Evolutionary conservation across 2,888 invertebrate genomes (phyloP).

Genomic region (Steinernema hermaphroditum): DNA sequence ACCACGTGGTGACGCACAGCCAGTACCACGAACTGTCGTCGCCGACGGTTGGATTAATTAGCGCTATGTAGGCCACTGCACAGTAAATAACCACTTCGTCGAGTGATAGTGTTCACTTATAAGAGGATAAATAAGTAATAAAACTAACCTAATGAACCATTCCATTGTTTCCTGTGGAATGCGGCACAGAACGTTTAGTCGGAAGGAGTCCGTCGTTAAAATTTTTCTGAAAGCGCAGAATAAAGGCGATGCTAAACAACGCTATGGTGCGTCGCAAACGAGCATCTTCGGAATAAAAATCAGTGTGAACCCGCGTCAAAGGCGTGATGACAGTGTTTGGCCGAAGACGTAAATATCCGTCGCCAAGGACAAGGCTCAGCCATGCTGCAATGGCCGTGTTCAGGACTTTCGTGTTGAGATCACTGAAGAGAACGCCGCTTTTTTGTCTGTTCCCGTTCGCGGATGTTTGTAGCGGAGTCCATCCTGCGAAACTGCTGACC

Average conservation of each 20-base stretch:
- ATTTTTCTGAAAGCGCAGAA: too few relatives aligned
- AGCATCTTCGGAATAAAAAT: too few relatives aligned
- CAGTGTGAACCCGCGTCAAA: too few relatives aligned
- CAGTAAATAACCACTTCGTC: slow-evolving; percentile 5
- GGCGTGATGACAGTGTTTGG: too few relatives aligned
- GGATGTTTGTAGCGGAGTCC: too few relatives aligned
- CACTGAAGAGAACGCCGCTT: background rate
- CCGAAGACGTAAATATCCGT: background rate
- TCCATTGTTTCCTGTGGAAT: slow-evolving; percentile 17
- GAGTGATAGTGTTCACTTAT: background rate
- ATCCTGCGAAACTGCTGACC: too few relatives aligned
- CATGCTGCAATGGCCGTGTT: background rate
- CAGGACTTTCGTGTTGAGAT: slow-evolving; percentile 17
- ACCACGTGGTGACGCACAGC: background rate
- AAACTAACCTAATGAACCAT: slow-evolving; percentile 23
- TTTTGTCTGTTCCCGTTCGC: background rate
- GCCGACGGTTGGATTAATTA: slow-evolving; percentile 8
- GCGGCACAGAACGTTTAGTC: background rate
- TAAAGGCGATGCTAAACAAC: too few relatives aligned
- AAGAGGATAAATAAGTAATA: background rate
- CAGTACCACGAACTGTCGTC: background rate
- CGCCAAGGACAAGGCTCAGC: background rate
- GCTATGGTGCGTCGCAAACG: too few relatives aligned
- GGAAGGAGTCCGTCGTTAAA: slow-evolving; percentile 1
- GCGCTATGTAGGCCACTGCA: slow-evolving; percentile 11